Conservation (phyloP, 2,113 vertebrate genomes). For the Neoarius graeffei region DNA sequence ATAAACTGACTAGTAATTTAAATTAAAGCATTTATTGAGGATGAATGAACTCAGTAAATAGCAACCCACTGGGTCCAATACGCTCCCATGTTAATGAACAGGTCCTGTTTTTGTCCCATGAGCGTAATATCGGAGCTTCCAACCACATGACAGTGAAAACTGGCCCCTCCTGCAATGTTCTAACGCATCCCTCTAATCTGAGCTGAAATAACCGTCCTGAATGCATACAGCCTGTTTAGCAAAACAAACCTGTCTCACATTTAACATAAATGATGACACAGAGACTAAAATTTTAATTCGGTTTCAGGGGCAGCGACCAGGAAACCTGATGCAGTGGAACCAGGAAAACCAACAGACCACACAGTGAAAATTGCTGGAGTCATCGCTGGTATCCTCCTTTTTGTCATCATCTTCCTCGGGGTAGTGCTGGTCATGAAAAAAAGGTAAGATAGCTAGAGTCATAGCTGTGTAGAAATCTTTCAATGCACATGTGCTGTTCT, state of each 20-base stretch:
- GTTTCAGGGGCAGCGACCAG: constrained; percentile 81
- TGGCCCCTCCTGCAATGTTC: background rate
- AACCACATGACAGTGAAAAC: background rate
- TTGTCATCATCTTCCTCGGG: constrained; percentile 88
- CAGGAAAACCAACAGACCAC: constrained; percentile 85
- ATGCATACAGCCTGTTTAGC: background rate
- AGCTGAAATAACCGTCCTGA: background rate
- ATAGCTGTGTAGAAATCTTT: background rate
- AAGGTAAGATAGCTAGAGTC: constrained; percentile 74
- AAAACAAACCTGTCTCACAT: background rate
- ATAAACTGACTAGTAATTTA: background rate
- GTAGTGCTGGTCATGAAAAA: constrained; percentile 88
- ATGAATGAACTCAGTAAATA: background rate
- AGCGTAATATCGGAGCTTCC: background rate
- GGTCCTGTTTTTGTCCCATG: background rate
- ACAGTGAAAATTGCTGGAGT: constrained; percentile 90
- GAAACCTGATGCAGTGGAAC: constrained; percentile 81
- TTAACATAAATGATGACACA: background rate
- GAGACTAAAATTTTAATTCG: background rate
- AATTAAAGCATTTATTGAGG: background rate
- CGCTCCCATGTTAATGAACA: background rate
- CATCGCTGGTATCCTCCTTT: constrained; percentile 88
- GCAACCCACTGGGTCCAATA: background rate
- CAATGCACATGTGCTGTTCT: background rate
- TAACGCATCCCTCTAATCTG: background rate